Percentiles rank a stretch among this genome's conserved stretches.
phyloP scores from a whole-genome alignment of 2,113 vertebrate species.

The Tinamus guttatus region DNA sequence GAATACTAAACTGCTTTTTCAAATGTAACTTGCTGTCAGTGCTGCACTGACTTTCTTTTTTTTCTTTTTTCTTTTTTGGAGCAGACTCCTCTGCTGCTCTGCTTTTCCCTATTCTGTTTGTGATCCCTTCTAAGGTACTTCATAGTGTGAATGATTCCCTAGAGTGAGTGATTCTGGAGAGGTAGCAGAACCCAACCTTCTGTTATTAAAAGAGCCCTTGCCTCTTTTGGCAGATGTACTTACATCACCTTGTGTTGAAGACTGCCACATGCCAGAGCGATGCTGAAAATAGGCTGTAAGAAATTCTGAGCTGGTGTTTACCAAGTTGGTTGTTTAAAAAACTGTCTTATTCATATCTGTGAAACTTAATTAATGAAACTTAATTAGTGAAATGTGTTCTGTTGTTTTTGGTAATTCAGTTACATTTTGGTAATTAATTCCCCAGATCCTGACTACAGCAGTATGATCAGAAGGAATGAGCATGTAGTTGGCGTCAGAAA shows the following conservation, averaged over 20 bases:
- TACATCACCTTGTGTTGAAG: neutral
- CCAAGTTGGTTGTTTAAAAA: neutral
- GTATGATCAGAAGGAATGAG: neutral
- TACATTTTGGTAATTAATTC: neutral
- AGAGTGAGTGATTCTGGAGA: neutral
- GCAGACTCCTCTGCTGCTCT: neutral
- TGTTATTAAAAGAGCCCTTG: neutral
- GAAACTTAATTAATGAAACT: neutral
- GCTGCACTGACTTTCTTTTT: neutral
- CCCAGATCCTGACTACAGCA: neutral
- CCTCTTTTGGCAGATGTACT: neutral
- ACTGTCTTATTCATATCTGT: neutral
- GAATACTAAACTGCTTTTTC: slow-evolving; percentile 8
- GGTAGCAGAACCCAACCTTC: neutral
- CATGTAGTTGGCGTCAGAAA: neutral
- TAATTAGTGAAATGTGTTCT: neutral
- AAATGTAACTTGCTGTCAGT: no score
- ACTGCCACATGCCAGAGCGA: neutral
- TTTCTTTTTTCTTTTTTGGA: neutral
- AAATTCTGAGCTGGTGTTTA: neutral
- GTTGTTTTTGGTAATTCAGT: neutral
- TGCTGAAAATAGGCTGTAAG: neutral
- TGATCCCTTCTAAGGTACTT: neutral
- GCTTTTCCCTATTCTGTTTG: neutral
- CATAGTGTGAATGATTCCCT: neutral